Percentiles rank a stretch among this genome's conserved stretches.
Conservation (phyloP, 2,113 vertebrate genomes). For the Charina bottae region DNA sequence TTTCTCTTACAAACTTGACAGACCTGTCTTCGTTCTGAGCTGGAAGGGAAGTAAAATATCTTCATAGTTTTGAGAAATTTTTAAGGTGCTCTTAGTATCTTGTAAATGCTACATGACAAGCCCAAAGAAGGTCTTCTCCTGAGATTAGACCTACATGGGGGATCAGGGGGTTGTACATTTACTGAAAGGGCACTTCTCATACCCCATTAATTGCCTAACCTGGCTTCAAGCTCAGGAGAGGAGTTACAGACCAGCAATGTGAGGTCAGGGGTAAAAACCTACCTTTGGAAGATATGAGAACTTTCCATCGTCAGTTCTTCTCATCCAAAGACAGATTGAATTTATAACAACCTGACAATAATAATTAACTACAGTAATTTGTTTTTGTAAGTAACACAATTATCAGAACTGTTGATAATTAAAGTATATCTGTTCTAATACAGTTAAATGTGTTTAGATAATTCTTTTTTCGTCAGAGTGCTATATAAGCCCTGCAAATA, state of each 20-base stretch:
- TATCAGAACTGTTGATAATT: too few relatives aligned
- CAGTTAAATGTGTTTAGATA: not conserved
- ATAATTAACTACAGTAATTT: not conserved
- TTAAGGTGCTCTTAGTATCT: not conserved
- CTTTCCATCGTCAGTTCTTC: not conserved
- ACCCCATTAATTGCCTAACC: not conserved
- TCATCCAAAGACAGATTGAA: not conserved
- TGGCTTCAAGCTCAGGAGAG: not conserved
- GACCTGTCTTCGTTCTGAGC: not conserved
- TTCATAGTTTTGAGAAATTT: not conserved
- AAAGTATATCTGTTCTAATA: not conserved
- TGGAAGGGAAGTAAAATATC: not conserved
- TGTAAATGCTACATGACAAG: not conserved
- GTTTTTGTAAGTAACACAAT: not conserved
- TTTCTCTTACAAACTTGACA: not conserved
- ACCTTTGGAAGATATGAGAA: not conserved
- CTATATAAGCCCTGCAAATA: not conserved
- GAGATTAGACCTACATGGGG: not conserved
- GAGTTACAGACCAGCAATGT: not conserved
- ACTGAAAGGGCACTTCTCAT: not conserved
- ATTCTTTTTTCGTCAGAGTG: not conserved
- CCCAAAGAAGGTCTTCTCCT: not conserved
- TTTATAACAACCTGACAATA: not conserved
- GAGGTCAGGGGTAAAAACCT: not conserved
- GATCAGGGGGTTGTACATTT: not conserved